Base-by-base conservation (phyloP, 2,797 vertebrate genomes). In the Eupleurogrammus muticus region DNA sequence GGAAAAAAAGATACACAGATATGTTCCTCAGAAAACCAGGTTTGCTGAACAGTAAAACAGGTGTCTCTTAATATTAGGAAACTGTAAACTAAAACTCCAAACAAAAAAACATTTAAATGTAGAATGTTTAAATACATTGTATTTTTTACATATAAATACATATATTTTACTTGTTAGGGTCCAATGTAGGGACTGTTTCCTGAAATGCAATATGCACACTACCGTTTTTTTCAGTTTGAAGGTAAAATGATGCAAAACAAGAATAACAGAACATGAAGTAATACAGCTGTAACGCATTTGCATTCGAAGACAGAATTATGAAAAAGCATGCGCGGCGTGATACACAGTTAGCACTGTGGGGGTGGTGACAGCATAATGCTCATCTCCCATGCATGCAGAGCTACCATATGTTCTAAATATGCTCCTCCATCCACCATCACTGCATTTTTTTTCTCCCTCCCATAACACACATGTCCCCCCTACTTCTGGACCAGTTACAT, bases 391-490 rank as follows among this genome's bases (percentile, higher is more conserved):
- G 35, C 88, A 83, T 67, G 81, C 79, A 58, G 87, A 72, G 86
- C 70, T 1, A 13, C 86, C 83, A 81, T 91, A 92, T 89, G 89
- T 66, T 61, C 38, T 35, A 20, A 56, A 70, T 34, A 49, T n/a
- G 56, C 49, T 47, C 52, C 21, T 60, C 19, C 64, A 52, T 52
- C 54, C 40, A 60, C 5, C 35, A 24, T 42, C 23, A 2, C 19
- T 51, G 62, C 64, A 20, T 20, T 46, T 13, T 14, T 13, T 58
- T 17, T 23, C 20, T 0, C 19, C 58, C n/a, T n/a, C n/a, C n/a
- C n/a, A n/a, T n/a, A n/a, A 62, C 14, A 12, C 20, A 57, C 61
- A 53, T 13, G 5, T 24, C 38, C 14, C 54, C 19, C 49, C 34
- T n/a, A 57, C 40, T 5, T 9, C 21, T 21, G 6, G 4, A 52